Base-by-base conservation (phyloP, 2,888 invertebrate genomes). In the Tetropium fuscum region DNA sequence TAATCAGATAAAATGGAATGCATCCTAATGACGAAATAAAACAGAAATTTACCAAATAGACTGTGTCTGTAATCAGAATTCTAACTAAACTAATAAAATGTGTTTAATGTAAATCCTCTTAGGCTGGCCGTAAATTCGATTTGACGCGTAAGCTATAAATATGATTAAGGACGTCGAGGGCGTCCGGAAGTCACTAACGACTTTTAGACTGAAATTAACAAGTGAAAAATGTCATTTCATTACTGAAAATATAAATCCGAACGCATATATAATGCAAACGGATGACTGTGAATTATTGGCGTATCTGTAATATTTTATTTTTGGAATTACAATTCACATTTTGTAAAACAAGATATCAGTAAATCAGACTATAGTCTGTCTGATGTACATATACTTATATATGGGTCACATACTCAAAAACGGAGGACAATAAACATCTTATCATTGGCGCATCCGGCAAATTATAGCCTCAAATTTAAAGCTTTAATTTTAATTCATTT, bases 121-220 rank as follows among this genome's bases (percentile, higher is more conserved):
- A 51, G 51, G 51, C 51, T 25, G 51, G 51, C 22, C 67, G 69
- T 70, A 72, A 72, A 72, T 72, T 70, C 68, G 62, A 68, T 72
- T 70, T 72, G 69, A 70, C 65, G 69, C 68, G 64, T 67, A 68
- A 66, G 68, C 66, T 64, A 72, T 72, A 72, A 72, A 72, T 72
- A 68, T 70, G 67, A 71, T 72, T 72, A 71, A 48, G 51, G 58
- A 59, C 53, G 61, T 53, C 56, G 63, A 55, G 51, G 60, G 64
- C 60, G 60, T 47, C 62, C 58, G 59, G 55, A 68, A 68, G 63
- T 64, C 63, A 53, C 61, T 63, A 70, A 67, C 68, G 63, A 66
- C 66, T 49, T 38, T 44, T 41, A 56, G 48, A 40, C 38, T 56
- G 48, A 56, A 56, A 56, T 48, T 56, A 56, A 30, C 56, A 44